Conservation (phyloP, 2,888 invertebrate genomes). For the Xylophagus ater region DNA sequence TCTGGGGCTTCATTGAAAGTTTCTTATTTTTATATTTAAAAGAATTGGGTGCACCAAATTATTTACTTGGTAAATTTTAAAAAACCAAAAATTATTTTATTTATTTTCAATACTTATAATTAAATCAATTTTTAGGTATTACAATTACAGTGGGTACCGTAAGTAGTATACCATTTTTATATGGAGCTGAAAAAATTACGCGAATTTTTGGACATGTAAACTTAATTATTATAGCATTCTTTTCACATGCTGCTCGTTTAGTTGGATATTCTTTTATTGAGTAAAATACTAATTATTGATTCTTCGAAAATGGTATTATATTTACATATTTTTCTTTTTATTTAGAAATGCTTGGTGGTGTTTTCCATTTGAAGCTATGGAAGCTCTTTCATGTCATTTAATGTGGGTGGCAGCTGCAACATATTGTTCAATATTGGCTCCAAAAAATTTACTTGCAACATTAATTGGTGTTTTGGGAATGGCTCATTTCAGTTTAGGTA, state of each 20-base stretch:
- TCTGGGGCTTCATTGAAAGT: conserved; percentile 84
- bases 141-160: conserved; percentile 77
- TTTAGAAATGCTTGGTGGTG: conserved; percentile 77
- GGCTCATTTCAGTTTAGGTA: conserved; percentile 71
- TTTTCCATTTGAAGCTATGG: conserved; percentile 79
- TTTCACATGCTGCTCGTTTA: conserved; percentile 70
- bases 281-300: conserved; percentile 44
- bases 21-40: conserved; percentile 77
- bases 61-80: conserved; percentile 54
- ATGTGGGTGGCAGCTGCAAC: conserved; percentile 89
- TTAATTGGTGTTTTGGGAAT: conserved; percentile 79
- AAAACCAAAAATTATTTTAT: background rate
- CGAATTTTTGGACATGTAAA: conserved; percentile 71
- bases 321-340: conserved; percentile 24
- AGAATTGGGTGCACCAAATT: conserved; percentile 73
- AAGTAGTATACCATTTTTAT: conserved; percentile 73
- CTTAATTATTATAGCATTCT: conserved; percentile 72
- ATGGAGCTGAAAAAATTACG: conserved; percentile 73
- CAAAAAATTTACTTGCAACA: conserved; percentile 71
- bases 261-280: conserved; percentile 77
- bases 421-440: conserved; percentile 73
- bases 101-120: conserved; percentile 8
- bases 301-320: conserved; percentile 17
- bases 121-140: conserved; percentile 44
- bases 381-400: conserved; percentile 71